Evolutionary conservation across 2,113 vertebrate genomes (phyloP).

Genomic region (Elaphurus davidianus): DNA sequence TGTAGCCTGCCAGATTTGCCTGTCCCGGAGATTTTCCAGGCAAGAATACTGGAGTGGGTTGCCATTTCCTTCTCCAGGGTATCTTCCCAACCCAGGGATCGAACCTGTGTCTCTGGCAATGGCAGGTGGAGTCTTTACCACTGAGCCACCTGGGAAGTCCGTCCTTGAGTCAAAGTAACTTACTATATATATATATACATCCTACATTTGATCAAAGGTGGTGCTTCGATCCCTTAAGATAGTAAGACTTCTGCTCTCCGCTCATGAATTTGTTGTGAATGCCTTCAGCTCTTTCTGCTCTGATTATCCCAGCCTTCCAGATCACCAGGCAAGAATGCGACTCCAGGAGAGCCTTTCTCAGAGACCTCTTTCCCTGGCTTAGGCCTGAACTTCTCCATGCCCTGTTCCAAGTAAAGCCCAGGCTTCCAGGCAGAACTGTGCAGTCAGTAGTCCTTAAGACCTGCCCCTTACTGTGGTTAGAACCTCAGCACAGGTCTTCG

Average conservation of each 20-base stretch:
- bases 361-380: background rate
- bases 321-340: background rate
- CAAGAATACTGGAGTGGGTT: background rate
- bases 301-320: background rate
- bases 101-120: background rate
- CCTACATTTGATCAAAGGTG: background rate
- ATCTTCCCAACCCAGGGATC: background rate
- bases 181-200: background rate
- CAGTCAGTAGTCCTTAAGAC: background rate
- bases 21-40: background rate
- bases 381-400: background rate
- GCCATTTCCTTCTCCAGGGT: background rate
- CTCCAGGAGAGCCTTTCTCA: background rate
- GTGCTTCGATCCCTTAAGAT: background rate
- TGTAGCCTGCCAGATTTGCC: rapidly evolving
- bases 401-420: background rate
- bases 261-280: background rate
- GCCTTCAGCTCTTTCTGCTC: background rate
- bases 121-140: background rate
- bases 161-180: background rate
- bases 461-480: background rate
- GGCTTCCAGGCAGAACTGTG: background rate
- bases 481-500: background rate
- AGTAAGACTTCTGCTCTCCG: background rate
- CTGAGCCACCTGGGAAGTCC: background rate